phyloP scores from a whole-genome alignment of 2,797 vertebrate species.

The Carapus acus region DNA sequence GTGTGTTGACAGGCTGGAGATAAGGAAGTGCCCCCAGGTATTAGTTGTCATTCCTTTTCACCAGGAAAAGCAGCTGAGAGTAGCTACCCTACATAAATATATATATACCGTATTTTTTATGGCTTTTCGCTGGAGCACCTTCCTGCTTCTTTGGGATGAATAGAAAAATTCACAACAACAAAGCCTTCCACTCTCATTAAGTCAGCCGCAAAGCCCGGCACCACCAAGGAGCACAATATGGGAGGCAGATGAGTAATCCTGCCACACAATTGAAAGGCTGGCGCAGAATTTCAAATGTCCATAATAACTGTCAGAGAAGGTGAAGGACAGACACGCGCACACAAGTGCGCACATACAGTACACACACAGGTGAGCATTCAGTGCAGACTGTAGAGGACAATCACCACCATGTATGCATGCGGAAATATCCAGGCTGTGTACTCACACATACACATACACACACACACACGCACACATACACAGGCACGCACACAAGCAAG shows the following conservation, averaged over 20 bases:
- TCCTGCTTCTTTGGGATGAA: conserved; percentile 74
- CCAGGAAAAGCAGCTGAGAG: conserved; percentile 65
- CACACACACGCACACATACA: conserved; percentile 4
- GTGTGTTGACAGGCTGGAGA: conserved; percentile 88
- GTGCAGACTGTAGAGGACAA: background rate
- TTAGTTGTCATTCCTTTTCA: conserved; percentile 86
- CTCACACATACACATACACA: background rate
- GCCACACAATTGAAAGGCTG: conserved; percentile 67
- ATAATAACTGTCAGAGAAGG: conserved; percentile 69
- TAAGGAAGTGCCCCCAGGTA: conserved; percentile 83
- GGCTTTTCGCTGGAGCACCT: conserved; percentile 71
- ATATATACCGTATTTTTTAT: too few species aligned
- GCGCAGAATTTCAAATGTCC: conserved; percentile 74
- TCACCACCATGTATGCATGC: background rate
- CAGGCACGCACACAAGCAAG: conserved; percentile 2
- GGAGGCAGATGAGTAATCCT: conserved; percentile 74
- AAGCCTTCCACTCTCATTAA: conserved; percentile 78
- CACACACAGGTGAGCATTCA: background rate
- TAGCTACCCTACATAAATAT: conserved; percentile 59
- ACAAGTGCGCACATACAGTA: background rate
- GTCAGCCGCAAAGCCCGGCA: conserved; percentile 69
- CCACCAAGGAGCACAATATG: conserved; percentile 69
- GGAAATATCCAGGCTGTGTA: background rate
- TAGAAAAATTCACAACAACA: conserved; percentile 81
- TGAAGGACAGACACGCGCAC: conserved; percentile 49